These are phyloP conservation scores for Sebastes steindachneri DNA, from an alignment of 2,797 vertebrate species.

Conservation along the genomic window DNA sequence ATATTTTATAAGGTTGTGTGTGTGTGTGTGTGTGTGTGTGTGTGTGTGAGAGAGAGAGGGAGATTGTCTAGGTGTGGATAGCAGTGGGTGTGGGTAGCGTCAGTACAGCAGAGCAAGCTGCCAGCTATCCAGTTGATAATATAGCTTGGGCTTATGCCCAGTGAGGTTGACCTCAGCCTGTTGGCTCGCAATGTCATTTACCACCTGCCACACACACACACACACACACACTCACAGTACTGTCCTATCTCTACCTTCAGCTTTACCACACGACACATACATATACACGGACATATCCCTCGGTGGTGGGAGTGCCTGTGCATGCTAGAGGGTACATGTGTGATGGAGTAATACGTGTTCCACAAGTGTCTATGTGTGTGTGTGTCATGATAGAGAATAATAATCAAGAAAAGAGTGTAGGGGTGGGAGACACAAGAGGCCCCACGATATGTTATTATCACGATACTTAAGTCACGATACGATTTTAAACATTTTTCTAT, in stretches of 20 bases:
- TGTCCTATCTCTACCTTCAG: slow-evolving; percentile 17
- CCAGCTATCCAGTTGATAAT: slow-evolving; percentile 72
- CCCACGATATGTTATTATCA: no score
- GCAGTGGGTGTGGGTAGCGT: slow-evolving; percentile 53
- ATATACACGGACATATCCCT: slow-evolving; percentile 17
- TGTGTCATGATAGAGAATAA: not conserved
- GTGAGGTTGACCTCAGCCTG: slow-evolving; percentile 79
- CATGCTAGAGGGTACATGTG: slow-evolving; percentile 39
- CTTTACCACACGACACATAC: slow-evolving; percentile 15
- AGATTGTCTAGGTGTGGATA: slow-evolving; percentile 27
- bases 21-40: slow-evolving; percentile 4
- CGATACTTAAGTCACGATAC: no score
- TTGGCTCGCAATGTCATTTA: slow-evolving; percentile 79
- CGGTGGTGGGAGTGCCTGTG: slow-evolving; percentile 22
- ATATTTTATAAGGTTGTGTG: slow-evolving; percentile 44
- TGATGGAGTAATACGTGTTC: slow-evolving; percentile 49
- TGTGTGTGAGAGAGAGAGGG: not conserved
- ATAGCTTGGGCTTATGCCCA: slow-evolving; percentile 72
- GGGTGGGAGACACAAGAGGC: no score
- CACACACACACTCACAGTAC: slow-evolving; percentile 4
- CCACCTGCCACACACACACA: slow-evolving; percentile 57
- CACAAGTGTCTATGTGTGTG: slow-evolving; percentile 44
- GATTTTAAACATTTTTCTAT: no score
- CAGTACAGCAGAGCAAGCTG: slow-evolving; percentile 62
- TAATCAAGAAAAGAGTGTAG: not conserved